Base-by-base conservation (phyloP, 2,113 vertebrate species). In the Solea solea region DNA sequence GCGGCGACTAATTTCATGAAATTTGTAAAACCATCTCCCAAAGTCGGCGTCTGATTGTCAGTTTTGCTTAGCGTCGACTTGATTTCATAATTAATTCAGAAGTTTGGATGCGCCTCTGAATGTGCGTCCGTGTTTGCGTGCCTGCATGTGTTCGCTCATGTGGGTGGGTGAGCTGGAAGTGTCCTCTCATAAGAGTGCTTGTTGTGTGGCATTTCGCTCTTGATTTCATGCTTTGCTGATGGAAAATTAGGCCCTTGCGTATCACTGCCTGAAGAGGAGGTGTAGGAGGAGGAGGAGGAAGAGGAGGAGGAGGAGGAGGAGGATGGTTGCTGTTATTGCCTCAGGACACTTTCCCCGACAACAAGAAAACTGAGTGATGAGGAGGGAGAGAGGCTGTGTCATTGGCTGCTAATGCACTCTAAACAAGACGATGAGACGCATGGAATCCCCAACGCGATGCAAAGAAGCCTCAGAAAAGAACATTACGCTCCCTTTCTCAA, bases 151-250 rank as follows among this genome's bases (percentile, higher is more conserved):
- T 8, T 40, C 40, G 39, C 44, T 58, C 56, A 25, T 58, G 48
- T n/a, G 80, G 71, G 83, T 82, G 80, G 76, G 71, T 64, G 79
- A 78, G 55, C 76, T 84, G 80, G 91, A 95, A 93, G 92, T 92
- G 92, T 89, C 88, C 94, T 91, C 92, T 94, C 94, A 91, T 94
- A 86, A 82, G 70, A 95, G 94, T 85, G 89, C 93, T 94, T 96
- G 95, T 96, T 96, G 94, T 95, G 93, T 93, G 90, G 93, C 93
- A 94, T 95, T 96, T 34, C 94, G 96, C 93, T 91, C 92, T 93
- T 95, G 95, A 98, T 97, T 98, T 99, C 95, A 96, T 96, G 95
- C 96, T 96, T 97, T 97, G 91, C 94, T 94, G 94, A 97, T 96
- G 93, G 95, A 96, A 98, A 98, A 97, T 96, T 95, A 96, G 95